phyloP scores from a whole-genome alignment of 2,888 invertebrate genomes.

The Tipula vernalis region DNA sequence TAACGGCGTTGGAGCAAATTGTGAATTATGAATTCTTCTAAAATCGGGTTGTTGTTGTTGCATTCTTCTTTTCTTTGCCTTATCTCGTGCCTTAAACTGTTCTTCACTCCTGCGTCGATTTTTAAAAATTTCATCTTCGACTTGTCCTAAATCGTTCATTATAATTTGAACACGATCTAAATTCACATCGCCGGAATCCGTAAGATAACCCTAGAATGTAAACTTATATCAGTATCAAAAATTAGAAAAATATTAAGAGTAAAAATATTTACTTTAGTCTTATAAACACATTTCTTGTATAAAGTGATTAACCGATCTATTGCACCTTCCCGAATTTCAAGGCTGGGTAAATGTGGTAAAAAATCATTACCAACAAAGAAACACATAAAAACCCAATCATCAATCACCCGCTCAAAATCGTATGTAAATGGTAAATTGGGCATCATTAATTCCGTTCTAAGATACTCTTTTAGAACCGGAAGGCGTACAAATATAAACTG shows the following conservation, averaged over 20 bases:
- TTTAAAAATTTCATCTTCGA: constrained; percentile 96
- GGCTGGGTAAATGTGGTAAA: constrained; percentile 90
- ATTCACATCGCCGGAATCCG: constrained; percentile 88
- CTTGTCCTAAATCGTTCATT: constrained; percentile 82
- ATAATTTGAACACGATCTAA: constrained; percentile 90
- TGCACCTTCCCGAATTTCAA: constrained; percentile 95
- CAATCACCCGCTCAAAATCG: constrained; percentile 88
- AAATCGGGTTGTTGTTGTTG: constrained; percentile 49
- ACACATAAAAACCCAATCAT: constrained; percentile 99
- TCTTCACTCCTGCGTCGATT: constrained; percentile 77
- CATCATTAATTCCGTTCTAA: constrained; percentile 81
- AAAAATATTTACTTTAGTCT: constrained; percentile 54
- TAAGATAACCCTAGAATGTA: constrained; percentile 68
- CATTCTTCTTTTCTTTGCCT: constrained; percentile 48
- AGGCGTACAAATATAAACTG: constrained; percentile 90
- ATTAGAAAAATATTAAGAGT: neutral
- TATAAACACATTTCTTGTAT: constrained; percentile 89
- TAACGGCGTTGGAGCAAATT: constrained; percentile 62
- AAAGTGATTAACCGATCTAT: constrained; percentile 86
- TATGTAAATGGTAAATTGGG: constrained; percentile 80
- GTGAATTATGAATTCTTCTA: constrained; percentile 53
- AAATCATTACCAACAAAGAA: constrained; percentile 99
- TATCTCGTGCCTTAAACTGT: constrained; percentile 65
- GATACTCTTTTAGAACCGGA: constrained; percentile 83
- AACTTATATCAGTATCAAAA: neutral